Base-by-base conservation (phyloP, 2,888 invertebrate genomes). In the Nymphalis urticae region DNA sequence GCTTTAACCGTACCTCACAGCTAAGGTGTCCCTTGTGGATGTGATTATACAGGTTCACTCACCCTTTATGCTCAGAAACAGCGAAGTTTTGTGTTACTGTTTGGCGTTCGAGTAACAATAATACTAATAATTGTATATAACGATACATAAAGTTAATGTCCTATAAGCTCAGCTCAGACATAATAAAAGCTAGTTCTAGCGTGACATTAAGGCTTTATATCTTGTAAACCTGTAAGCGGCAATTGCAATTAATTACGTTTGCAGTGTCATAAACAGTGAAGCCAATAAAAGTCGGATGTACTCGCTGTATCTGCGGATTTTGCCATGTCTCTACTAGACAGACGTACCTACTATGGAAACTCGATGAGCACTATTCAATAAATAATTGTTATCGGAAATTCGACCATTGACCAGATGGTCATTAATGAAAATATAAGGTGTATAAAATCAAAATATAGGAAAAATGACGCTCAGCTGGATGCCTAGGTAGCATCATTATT, bases 221-320 rank as follows among this genome's bases (percentile, higher is more conserved):
- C 21, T 50, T 67, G 67, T 66, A 66, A 67, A 67, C 67, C 67
- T 62, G 56, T 67, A 56, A 68, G 51, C 59, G 36, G 42, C 66
- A 64, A 79, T 79, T 77, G 72, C 76, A 75, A 75, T 79, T 79
- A 77, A 82, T 82, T 80, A 76, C 76, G 66, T 72, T 62, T 73
- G 71, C 51, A 62, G 60, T 65, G 69, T 68, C 71, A 75, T 73
- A 70, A 74, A 73, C 73, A 69, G 72, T 58, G 74, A 74, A 76
- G 75, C 75, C 74, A 64, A 66, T 73, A 76, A 73, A 75, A 72
- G 77, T 73, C 48, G 54, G 62, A 67, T 67, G 32, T 53, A 47
- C 27, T 16, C 10, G 36, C 64, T 54, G 17, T 54, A 54, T 54
- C 56, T 58, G 42, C 19, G 32, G 58, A 58, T 24, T 47, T 56